Evolutionary conservation across 2,113 vertebrate genomes (phyloP).

Genomic region (Oostethus manadensis): DNA sequence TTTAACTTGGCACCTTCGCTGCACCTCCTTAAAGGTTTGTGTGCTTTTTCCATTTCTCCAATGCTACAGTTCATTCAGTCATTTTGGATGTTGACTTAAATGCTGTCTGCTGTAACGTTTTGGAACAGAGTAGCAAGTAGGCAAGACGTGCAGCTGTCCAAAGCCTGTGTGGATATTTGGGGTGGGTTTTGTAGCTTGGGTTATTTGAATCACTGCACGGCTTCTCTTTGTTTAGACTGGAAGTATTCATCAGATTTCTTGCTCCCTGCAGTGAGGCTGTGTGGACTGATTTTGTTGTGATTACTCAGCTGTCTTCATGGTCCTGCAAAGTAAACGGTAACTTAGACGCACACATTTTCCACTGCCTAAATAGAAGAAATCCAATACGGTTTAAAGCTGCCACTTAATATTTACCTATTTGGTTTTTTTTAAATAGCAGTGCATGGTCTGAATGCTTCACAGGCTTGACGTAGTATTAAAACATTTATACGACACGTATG

Average conservation of each 20-base stretch:
- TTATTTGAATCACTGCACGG: not conserved
- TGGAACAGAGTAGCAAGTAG: not conserved
- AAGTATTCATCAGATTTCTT: conserved; percentile 44
- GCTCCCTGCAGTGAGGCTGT: conserved; percentile 36
- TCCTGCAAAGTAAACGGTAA: not conserved
- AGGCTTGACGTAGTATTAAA: no score
- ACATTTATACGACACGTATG: no score
- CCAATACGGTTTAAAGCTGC: no score
- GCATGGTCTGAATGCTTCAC: no score
- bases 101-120: conserved; percentile 16
- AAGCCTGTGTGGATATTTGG: conserved; percentile 4
- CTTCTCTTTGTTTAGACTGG: conserved; percentile 4
- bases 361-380: no score
- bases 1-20: conserved; percentile 25
- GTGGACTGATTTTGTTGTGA: conserved; percentile 13
- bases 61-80: not conserved
- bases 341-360: no score
- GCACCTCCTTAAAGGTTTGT: conserved; percentile 47
- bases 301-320: conserved; percentile 5
- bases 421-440: no score
- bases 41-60: conserved; percentile 11
- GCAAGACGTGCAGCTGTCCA: conserved; percentile 1
- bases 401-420: no score
- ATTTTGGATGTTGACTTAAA: not conserved
- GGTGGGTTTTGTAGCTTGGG: conserved; percentile 11